Conservation (phyloP, 2,113 vertebrate genomes). For the Apodemus speciosus region DNA sequence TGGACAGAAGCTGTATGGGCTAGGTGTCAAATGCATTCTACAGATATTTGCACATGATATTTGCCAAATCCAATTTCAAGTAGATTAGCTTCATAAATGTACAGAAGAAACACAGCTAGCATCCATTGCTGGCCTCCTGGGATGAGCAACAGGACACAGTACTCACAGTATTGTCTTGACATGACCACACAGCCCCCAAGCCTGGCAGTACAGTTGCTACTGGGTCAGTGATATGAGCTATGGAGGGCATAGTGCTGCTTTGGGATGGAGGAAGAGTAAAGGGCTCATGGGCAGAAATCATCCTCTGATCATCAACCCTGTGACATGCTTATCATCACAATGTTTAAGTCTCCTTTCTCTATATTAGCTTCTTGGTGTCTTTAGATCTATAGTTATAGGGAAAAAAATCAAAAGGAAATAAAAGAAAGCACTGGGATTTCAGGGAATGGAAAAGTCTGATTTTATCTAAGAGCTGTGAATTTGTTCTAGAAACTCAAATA, state of each 20-base stretch:
- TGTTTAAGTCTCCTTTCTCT: not conserved
- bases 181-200: no score
- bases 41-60: not conserved
- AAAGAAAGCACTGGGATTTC: not conserved
- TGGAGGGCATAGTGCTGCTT: not conserved
- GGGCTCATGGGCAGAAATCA: not conserved
- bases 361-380: no score
- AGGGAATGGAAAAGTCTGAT: not conserved
- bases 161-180: not conserved
- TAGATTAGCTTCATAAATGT: not conserved
- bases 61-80: not conserved
- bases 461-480: not conserved
- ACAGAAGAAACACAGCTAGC: not conserved
- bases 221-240: not conserved
- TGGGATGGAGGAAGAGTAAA: not conserved
- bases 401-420: not conserved
- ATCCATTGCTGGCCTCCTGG: no score
- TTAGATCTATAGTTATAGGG: not conserved
- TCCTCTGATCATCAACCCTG: not conserved
- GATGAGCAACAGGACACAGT: not conserved
- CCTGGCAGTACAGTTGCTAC: not conserved
- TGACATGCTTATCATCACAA: not conserved
- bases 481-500: constrained; percentile 49
- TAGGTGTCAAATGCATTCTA: not conserved
- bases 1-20: not conserved